phyloP scores from a whole-genome alignment of 2,888 invertebrate genomes.

The Phasia obesa region DNA sequence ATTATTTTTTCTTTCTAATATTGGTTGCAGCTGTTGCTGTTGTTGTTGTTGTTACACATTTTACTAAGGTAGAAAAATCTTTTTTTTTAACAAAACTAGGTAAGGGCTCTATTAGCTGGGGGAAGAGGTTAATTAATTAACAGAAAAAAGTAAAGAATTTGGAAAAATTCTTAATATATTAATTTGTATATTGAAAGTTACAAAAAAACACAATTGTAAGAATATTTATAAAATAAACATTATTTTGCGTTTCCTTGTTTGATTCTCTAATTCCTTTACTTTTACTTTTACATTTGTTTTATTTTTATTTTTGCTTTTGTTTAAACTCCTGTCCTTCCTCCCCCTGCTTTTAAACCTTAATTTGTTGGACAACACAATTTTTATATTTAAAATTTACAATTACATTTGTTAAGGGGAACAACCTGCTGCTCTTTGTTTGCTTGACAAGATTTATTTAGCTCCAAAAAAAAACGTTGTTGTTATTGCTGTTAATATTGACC shows the following conservation, averaged over 20 bases:
- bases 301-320: too few relatives aligned
- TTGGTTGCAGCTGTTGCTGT: conserved; percentile 57
- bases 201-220: conserved; percentile 10
- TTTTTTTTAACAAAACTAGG: conserved; percentile 51
- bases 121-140: conserved; percentile 13
- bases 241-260: conserved; percentile 26
- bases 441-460: conserved; percentile 55
- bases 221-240: conserved; percentile 29
- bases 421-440: conserved; percentile 64
- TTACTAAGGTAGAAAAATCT: conserved; percentile 54
- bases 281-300: background rate
- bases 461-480: conserved; percentile 64
- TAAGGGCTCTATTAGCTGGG: conserved; percentile 27
- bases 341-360: conserved; percentile 24
- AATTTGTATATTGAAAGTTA: background rate
- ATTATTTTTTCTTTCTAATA: conserved; percentile 60
- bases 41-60: conserved; percentile 44
- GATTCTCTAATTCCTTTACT: background rate
- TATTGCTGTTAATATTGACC: conserved; percentile 72
- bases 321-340: background rate
- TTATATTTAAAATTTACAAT: conserved; percentile 30
- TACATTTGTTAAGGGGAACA: conserved; percentile 34
- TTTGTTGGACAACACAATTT: conserved; percentile 36
- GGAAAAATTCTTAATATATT: conserved; percentile 18
- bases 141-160: conserved; percentile 50